These are phyloP conservation scores for Acanthurus leucopareius DNA, from an alignment of 2,797 vertebrate genomes.

Conservation along the genomic window DNA sequence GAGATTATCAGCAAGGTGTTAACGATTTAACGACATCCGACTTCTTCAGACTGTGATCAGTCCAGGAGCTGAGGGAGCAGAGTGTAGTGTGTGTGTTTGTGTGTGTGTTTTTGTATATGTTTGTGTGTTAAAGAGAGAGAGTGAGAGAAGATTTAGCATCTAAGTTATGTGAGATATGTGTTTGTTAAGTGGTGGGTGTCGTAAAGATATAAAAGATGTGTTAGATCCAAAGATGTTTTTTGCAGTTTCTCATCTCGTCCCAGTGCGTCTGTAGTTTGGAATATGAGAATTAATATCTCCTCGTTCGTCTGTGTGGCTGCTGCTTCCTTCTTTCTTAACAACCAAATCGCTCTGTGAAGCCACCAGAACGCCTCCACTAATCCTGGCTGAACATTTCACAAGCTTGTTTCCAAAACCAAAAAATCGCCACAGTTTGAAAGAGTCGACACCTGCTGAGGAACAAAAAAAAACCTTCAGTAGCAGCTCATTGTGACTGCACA, in stretches of 20 bases:
- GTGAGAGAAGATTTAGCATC: neutral
- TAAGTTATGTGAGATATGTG: neutral
- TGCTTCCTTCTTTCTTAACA: slow-evolving; percentile 15
- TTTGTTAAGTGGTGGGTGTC: slow-evolving; percentile 24
- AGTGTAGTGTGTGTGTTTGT: slow-evolving; percentile 14
- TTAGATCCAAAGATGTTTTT: slow-evolving; percentile 25
- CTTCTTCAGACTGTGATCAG: slow-evolving; percentile 42
- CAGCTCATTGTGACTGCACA: neutral
- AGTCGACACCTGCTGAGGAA: slow-evolving; percentile 34
- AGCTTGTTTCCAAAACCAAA: slow-evolving; percentile 53
- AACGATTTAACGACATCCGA: slow-evolving; percentile 51
- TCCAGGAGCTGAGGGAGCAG: slow-evolving; percentile 15
- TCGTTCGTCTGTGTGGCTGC: neutral
- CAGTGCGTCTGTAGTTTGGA: neutral
- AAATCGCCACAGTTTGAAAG: slow-evolving; percentile 33
- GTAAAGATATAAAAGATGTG: neutral
- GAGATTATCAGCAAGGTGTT: slow-evolving; percentile 54
- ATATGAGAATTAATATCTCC: neutral
- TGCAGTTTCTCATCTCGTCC: slow-evolving; percentile 1
- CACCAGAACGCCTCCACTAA: slow-evolving; percentile 54
- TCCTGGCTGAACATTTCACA: slow-evolving; percentile 62
- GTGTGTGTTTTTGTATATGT: slow-evolving; percentile 23
- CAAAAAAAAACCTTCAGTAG: neutral
- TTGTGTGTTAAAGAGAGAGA: slow-evolving; percentile 1
- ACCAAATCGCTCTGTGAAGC: slow-evolving; percentile 27